A percentile compares a stretch with the other conserved stretches of the same genome.
Evolutionary conservation across 2,888 invertebrate species (phyloP).

Genomic region (Nemotelus pantherinus): DNA sequence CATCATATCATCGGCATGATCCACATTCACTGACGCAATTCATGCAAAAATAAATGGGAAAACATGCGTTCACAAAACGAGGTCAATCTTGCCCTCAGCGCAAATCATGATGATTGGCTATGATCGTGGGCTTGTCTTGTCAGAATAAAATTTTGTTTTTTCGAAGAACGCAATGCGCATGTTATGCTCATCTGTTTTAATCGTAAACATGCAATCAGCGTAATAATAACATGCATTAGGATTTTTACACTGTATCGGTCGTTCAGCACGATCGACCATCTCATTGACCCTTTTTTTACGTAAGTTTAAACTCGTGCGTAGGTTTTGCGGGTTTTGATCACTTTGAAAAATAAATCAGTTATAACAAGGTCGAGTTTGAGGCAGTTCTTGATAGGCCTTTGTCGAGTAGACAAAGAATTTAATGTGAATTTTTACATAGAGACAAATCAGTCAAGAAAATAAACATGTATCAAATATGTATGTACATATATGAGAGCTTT

Average conservation of each 20-base stretch:
- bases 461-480: no score
- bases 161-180: background rate
- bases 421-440: no score
- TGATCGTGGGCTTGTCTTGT: background rate
- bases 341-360: background rate
- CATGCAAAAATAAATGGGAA: no score
- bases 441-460: no score
- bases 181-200: no score
- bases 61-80: background rate
- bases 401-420: no score
- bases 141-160: background rate
- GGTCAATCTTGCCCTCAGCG: background rate
- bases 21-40: no score
- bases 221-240: conserved; percentile 16
- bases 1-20: no score
- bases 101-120: conserved; percentile 4
- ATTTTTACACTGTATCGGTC: background rate
- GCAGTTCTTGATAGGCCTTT: no score
- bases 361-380: no score
- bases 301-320: background rate
- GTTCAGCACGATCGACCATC: conserved; percentile 7
- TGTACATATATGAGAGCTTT: no score
- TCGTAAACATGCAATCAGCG: background rate
- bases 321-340: background rate
- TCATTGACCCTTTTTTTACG: conserved; percentile 6